Evolutionary conservation across 2,113 vertebrate species (phyloP).

Genomic region (Tachycineta bicolor): DNA sequence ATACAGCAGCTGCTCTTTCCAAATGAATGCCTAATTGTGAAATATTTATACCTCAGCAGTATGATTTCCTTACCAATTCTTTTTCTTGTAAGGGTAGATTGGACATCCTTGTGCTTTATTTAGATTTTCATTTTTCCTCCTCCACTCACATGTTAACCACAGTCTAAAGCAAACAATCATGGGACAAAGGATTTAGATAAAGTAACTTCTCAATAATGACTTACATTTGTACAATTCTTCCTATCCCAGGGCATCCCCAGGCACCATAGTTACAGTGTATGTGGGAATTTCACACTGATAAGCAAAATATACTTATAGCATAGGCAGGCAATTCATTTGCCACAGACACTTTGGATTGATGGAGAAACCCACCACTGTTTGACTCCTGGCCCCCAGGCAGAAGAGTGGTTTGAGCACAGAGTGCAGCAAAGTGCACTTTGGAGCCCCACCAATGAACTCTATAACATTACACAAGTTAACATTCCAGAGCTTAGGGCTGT

Average conservation of each 20-base stretch:
- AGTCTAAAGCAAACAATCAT: not conserved
- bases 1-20: slow-evolving; percentile 58
- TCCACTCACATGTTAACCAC: not conserved
- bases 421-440: not conserved
- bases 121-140: not conserved
- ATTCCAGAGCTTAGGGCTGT: not conserved
- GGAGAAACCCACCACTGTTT: not conserved
- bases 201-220: not conserved
- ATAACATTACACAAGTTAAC: not conserved
- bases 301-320: not conserved
- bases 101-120: not conserved
- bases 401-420: not conserved
- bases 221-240: not conserved
- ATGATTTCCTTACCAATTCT: slow-evolving; percentile 43
- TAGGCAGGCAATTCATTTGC: not conserved
- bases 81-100: slow-evolving; percentile 4
- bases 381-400: not conserved
- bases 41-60: slow-evolving; percentile 27
- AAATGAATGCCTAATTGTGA: slow-evolving; percentile 64
- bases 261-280: not conserved
- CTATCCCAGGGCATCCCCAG: not conserved
- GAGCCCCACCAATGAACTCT: not conserved
- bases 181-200: not conserved
- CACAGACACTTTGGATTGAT: not conserved
- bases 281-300: not conserved